phyloP scores from a whole-genome alignment of 2,888 invertebrate species.

The Drosophila tanythrix region DNA sequence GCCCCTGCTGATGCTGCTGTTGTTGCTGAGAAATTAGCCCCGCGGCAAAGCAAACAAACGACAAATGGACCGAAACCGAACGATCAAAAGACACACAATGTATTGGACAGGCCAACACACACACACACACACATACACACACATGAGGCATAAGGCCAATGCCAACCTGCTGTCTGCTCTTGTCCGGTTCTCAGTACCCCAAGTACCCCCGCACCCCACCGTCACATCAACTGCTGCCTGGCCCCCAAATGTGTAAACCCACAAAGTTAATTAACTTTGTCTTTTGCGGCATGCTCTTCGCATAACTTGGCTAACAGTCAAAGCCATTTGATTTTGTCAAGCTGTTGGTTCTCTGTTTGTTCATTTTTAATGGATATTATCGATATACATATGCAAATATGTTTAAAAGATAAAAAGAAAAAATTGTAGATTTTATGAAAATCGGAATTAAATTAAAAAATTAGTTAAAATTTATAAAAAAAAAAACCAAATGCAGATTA shows the following conservation, averaged over 20 bases:
- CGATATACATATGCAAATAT: not conserved
- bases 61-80: constrained; percentile 81
- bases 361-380: constrained; percentile 1
- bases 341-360: not conserved
- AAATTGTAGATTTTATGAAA: not conserved
- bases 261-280: constrained; percentile 80
- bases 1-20: constrained; percentile 15
- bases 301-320: constrained; percentile 33
- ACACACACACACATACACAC: constrained; percentile 3
- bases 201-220: constrained; percentile 21
- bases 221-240: constrained; percentile 1
- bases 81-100: constrained; percentile 79
- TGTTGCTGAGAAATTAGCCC: constrained; percentile 71
- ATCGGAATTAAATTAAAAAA: not conserved
- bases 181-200: constrained; percentile 13
- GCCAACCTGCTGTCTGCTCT: constrained; percentile 36
- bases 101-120: constrained; percentile 58
- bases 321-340: constrained; percentile 24
- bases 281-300: constrained; percentile 42
- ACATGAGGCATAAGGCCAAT: constrained; percentile 10
- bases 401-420: not conserved
- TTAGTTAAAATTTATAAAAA: not conserved
- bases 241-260: constrained; percentile 62
- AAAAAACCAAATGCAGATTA: not conserved
- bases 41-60: constrained; percentile 81